Conservation (phyloP, 2,113 vertebrate species). For the Centropristis striata region DNA sequence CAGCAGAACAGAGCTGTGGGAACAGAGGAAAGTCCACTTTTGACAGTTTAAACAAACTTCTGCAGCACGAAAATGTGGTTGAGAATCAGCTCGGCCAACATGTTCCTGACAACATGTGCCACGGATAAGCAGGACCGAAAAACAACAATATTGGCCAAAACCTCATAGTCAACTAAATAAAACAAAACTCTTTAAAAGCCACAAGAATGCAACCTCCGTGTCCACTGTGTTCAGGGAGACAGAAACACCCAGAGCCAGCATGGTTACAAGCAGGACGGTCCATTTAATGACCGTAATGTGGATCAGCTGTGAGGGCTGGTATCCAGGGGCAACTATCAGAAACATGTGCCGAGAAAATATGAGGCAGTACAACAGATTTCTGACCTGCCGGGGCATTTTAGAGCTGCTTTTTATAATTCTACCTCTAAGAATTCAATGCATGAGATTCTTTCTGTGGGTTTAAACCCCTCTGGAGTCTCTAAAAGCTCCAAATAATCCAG, state of each 20-base stretch:
- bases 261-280: slow-evolving; percentile 26
- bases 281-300: slow-evolving; percentile 46
- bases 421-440: neutral
- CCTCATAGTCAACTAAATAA: slow-evolving; percentile 34
- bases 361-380: slow-evolving; percentile 23
- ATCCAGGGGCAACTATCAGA: slow-evolving; percentile 60
- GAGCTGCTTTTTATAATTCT: neutral
- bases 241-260: slow-evolving; percentile 26
- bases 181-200: slow-evolving; percentile 47
- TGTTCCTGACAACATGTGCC: slow-evolving; percentile 34
- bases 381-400: slow-evolving; percentile 21
- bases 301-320: slow-evolving; percentile 49
- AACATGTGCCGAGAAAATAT: slow-evolving; percentile 63
- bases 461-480: too few species aligned
- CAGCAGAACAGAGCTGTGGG: too few species aligned
- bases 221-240: slow-evolving; percentile 42
- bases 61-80: neutral
- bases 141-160: slow-evolving; percentile 22
- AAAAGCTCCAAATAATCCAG: neutral
- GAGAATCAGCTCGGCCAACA: slow-evolving; percentile 1
- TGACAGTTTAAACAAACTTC: slow-evolving; percentile 7
- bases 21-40: too few species aligned
- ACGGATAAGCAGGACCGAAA: slow-evolving; percentile 28
- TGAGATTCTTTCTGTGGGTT: slow-evolving; percentile 14
- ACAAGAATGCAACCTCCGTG: slow-evolving; percentile 50